These are phyloP conservation scores for Drosophila atripex DNA, from an alignment of 2,888 invertebrate genomes.

Conservation along the genomic window DNA sequence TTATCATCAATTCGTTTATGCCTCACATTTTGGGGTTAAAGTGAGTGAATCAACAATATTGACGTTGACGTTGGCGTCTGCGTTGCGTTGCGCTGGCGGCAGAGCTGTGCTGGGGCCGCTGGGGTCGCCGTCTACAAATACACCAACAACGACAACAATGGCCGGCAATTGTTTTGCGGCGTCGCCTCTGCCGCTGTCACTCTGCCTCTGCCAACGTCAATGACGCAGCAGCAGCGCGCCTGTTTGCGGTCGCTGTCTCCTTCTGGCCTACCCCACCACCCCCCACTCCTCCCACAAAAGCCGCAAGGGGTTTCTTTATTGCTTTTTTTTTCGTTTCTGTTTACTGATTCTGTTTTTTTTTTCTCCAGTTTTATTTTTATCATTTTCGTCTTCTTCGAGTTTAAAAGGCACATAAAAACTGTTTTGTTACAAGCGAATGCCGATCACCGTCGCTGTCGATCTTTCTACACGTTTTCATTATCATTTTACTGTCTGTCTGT, in stretches of 20 bases:
- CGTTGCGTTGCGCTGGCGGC: constrained; percentile 8
- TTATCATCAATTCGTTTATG: constrained; percentile 15
- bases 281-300: constrained; percentile 12
- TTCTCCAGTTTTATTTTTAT: constrained; percentile 44
- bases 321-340: constrained; percentile 49
- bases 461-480: constrained; percentile 64
- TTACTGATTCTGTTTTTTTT: constrained; percentile 42
- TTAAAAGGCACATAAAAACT: constrained; percentile 57
- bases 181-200: constrained; percentile 10
- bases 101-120: constrained; percentile 5
- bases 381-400: constrained; percentile 9
- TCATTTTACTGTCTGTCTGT: constrained; percentile 43
- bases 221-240: constrained; percentile 40
- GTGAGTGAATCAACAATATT: constrained; percentile 32
- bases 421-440: constrained; percentile 70
- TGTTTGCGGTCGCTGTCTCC: constrained; percentile 30
- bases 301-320: constrained; percentile 49
- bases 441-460: constrained; percentile 56
- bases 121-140: constrained; percentile 10
- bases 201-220: constrained; percentile 29
- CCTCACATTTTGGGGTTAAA: constrained; percentile 9
- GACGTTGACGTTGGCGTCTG: constrained; percentile 9
- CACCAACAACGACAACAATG: constrained; percentile 61
- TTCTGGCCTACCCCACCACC: background rate
- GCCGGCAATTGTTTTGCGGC: constrained; percentile 70